Evolutionary conservation across 1,140 invertebrate species (phyloP).

Genomic region (Cydia splendana): DNA sequence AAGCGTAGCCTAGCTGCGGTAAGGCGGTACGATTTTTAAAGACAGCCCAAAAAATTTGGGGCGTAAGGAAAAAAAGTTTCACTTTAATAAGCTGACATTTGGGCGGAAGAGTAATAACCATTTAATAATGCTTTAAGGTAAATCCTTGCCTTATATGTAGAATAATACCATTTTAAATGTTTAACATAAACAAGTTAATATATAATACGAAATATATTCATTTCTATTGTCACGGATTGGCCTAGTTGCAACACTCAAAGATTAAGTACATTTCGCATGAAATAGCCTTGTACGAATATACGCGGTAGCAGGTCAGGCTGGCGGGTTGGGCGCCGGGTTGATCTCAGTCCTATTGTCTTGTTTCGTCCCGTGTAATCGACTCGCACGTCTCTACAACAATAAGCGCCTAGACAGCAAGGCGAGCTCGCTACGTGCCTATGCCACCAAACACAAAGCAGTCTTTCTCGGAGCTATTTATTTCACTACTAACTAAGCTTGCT

Average conservation of each 20-base stretch:
- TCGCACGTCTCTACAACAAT: not conserved
- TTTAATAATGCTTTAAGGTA: no score
- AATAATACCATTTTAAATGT: no score
- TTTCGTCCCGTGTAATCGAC: not conserved
- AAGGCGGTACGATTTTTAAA: no score
- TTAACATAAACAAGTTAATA: no score
- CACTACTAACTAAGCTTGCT: not conserved
- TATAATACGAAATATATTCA: no score
- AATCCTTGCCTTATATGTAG: no score
- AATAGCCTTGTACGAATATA: not conserved
- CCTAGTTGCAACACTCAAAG: not conserved
- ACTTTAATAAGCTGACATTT: no score
- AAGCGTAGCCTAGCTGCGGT: no score
- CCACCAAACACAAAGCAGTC: not conserved
- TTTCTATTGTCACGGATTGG: no score
- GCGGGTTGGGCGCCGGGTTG: not conserved
- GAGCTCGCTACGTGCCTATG: not conserved
- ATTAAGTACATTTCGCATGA: not conserved
- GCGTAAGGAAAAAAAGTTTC: no score
- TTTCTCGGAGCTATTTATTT: not conserved
- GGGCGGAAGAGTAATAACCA: no score
- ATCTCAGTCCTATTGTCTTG: not conserved
- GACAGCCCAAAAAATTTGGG: no score
- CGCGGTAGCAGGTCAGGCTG: not conserved
- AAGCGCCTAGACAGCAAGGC: not conserved